Conservation (phyloP, 2,888 invertebrate species). For the Frankliniella fusca region DNA sequence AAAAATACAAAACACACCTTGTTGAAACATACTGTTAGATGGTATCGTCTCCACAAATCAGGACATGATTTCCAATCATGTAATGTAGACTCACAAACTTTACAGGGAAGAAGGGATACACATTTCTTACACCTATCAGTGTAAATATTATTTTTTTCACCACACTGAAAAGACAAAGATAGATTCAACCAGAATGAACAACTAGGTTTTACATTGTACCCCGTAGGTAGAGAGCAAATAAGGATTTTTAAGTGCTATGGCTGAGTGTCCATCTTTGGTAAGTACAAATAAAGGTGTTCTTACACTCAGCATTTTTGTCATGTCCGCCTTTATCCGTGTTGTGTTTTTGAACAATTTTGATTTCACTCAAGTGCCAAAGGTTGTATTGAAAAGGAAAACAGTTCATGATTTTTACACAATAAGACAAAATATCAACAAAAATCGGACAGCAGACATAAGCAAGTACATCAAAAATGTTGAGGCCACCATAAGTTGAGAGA, state of each 20-base stretch:
- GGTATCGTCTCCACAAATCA: background rate
- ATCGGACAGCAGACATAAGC: too few species aligned
- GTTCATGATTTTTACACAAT: background rate
- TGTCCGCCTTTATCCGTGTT: too few species aligned
- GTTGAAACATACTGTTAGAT: background rate
- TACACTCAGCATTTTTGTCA: too few species aligned
- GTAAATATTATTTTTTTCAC: background rate
- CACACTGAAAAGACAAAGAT: background rate
- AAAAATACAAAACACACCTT: background rate
- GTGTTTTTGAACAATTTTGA: too few species aligned
- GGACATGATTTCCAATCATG: background rate
- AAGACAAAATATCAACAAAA: background rate
- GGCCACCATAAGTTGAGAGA: too few species aligned
- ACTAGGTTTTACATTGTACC: too few species aligned
- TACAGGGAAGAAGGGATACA: background rate
- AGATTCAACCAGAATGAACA: background rate
- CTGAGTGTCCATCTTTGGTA: too few species aligned
- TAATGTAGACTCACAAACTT: background rate
- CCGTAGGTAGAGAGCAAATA: too few species aligned
- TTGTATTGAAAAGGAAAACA: background rate
- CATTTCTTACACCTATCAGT: background rate
- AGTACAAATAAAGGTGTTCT: background rate
- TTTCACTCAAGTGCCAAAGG: too few species aligned
- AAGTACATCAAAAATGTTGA: too few species aligned
- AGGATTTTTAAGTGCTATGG: too few species aligned